phyloP scores from a whole-genome alignment of 2,113 vertebrate species.

The Tragulus kanchil region DNA sequence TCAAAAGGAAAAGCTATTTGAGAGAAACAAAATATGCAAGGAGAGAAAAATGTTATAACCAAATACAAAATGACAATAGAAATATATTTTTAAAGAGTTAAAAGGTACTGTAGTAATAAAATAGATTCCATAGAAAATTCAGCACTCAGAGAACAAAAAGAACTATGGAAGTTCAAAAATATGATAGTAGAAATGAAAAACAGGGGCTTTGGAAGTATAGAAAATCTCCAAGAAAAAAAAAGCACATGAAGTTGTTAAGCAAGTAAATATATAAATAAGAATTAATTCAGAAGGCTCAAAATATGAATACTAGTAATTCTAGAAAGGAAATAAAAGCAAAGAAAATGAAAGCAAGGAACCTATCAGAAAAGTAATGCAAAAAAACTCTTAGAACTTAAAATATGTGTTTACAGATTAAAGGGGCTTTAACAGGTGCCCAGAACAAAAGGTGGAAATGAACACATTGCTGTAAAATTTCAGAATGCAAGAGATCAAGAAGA shows the following conservation, averaged over 20 bases:
- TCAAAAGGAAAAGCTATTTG: not conserved
- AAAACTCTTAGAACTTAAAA: not conserved
- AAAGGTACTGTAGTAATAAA: not conserved
- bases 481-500: not conserved
- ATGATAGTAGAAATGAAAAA: not conserved
- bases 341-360: not conserved
- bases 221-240: not conserved
- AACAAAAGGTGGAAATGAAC: not conserved
- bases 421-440: not conserved
- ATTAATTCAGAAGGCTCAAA: not conserved
- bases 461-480: not conserved
- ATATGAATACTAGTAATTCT: not conserved
- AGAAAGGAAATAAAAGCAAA: not conserved
- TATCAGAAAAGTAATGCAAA: not conserved
- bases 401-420: not conserved
- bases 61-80: not conserved
- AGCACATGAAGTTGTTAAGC: not conserved
- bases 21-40: not conserved
- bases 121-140: not conserved
- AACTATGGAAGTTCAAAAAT: not conserved
- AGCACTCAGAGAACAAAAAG: not conserved
- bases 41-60: not conserved
- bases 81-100: not conserved
- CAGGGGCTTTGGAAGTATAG: not conserved
- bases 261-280: not conserved